Base-by-base conservation (phyloP, 1,140 invertebrate genomes). In the Aricia agestis region DNA sequence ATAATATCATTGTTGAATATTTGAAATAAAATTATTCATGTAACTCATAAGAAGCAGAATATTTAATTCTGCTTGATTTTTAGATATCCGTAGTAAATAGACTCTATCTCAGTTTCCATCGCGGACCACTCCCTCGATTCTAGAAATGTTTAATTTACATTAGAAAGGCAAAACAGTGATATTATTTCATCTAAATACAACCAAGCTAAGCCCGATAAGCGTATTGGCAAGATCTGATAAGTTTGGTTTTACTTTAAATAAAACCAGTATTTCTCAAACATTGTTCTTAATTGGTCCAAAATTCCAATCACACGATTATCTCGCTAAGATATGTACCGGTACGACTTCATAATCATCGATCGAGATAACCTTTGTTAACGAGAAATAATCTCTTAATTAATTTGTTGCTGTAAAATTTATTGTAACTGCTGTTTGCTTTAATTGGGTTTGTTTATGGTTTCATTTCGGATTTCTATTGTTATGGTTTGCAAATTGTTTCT, bases 221-320 rank as follows among this genome's bases (percentile, higher is more conserved):
- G 45, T 52, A 13, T 52, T 52, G 45, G 45, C 45, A 52, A 52
- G 45, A 52, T 52, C 45, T 52, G n/a, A 59, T n/a, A 17, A n/a
- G 58, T 59, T 63, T 63, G 9, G 18, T 6, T 19, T 63, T 63
- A 63, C 6, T 63, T 19, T 25, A 63, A 63, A 63, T 63, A 63
- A 63, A 63, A 63, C 59, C 59, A 63, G 59, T 63, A 63, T 63
- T 63, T 63, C 59, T 63, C 59, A 63, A 63, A 63, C 59, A 63
- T 63, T 19, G 59, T 63, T 63, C 59, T 63, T 63, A 63, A 63
- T 63, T 63, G 59, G 59, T 17, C 59, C 17, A 63, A 59, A 63
- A 63, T 25, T 63, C 59, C 17, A 19, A 63, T 63, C 17, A 19
- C 59, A 25, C 59, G 59, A 63, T 19, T 63, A 63, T 63, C 59